phyloP scores from a whole-genome alignment of 2,797 vertebrate genomes.

The Schizopygopsis pylzovi region DNA sequence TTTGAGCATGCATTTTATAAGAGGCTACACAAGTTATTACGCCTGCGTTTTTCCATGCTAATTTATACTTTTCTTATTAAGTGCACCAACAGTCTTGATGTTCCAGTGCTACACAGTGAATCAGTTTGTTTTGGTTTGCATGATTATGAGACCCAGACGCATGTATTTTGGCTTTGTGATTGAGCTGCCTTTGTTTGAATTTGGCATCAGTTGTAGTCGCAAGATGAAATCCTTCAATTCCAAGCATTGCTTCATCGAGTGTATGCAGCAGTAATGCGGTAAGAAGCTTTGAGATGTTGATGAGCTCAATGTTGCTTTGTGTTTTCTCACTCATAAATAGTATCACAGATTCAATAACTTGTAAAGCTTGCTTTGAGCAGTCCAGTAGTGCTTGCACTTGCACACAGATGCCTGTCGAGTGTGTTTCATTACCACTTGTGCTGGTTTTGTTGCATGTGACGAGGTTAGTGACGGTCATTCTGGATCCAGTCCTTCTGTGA shows the following conservation, averaged over 20 bases:
- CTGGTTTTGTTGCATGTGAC: background rate
- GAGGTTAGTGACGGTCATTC: background rate
- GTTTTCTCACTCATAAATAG: conserved; percentile 35
- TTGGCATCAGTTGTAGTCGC: conserved; percentile 43
- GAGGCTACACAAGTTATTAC: background rate
- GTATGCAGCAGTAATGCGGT: conserved; percentile 56
- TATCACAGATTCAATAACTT: conserved; percentile 36
- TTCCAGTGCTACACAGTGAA: background rate
- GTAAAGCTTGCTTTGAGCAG: background rate
- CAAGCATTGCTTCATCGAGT: conserved; percentile 53
- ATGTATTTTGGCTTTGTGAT: conserved; percentile 39
- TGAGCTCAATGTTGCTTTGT: conserved; percentile 60
- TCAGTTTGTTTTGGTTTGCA: background rate
- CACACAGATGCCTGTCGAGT: background rate
- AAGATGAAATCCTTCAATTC: conserved; percentile 57
- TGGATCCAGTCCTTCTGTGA: background rate
- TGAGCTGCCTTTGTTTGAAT: conserved; percentile 49
- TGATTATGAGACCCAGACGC: background rate
- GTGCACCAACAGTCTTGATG: background rate
- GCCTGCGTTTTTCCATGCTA: background rate
- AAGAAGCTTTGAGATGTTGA: conserved; percentile 66
- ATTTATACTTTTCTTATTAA: background rate
- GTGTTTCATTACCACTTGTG: background rate
- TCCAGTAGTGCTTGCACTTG: background rate
- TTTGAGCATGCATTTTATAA: background rate